Percentiles rank a stretch among this genome's conserved stretches.
Evolutionary conservation across 2,888 invertebrate genomes (phyloP).

Genomic region (Drosophila fulvimacula): DNA sequence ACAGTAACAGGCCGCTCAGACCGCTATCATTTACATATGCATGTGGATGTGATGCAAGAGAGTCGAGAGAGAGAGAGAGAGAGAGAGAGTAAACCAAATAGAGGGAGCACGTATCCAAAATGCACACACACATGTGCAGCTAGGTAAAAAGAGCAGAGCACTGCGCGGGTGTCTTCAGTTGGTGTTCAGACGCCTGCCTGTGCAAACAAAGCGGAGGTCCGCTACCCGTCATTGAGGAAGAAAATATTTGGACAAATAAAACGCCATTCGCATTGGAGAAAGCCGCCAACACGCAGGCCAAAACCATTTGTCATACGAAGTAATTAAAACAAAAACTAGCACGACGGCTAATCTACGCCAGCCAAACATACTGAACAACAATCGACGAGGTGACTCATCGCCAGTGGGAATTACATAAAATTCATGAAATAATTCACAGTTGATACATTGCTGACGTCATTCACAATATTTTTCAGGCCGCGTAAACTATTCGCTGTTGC

Average conservation of each 20-base stretch:
- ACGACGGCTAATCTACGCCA: slow-evolving; percentile 62
- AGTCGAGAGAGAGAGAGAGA: neutral
- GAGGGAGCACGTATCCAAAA: slow-evolving; percentile 3
- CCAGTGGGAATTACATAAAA: slow-evolving; percentile 69
- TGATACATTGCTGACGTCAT: slow-evolving; percentile 9
- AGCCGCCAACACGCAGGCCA: slow-evolving; percentile 15
- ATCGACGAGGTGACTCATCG: slow-evolving; percentile 69
- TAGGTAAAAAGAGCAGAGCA: slow-evolving; percentile 25
- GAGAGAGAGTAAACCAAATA: slow-evolving; percentile 1
- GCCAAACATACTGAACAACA: slow-evolving; percentile 24
- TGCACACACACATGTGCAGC: neutral
- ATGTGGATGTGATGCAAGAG: neutral
- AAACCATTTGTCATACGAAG: slow-evolving; percentile 7
- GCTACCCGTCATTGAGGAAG: neutral
- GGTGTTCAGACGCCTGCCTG: slow-evolving; percentile 27
- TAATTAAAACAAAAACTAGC: slow-evolving; percentile 20
- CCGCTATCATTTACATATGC: neutral
- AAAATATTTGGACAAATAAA: slow-evolving; percentile 7
- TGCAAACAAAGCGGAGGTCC: neutral
- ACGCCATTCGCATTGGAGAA: slow-evolving; percentile 14
- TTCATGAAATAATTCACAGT: slow-evolving; percentile 44
- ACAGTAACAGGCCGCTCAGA: too few species aligned
- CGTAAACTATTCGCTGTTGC: slow-evolving; percentile 30
- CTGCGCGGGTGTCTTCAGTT: slow-evolving; percentile 44
- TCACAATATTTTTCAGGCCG: slow-evolving; percentile 39